Evolutionary conservation across 2,888 invertebrate genomes (phyloP).

Genomic region (Campopleginae sp.): DNA sequence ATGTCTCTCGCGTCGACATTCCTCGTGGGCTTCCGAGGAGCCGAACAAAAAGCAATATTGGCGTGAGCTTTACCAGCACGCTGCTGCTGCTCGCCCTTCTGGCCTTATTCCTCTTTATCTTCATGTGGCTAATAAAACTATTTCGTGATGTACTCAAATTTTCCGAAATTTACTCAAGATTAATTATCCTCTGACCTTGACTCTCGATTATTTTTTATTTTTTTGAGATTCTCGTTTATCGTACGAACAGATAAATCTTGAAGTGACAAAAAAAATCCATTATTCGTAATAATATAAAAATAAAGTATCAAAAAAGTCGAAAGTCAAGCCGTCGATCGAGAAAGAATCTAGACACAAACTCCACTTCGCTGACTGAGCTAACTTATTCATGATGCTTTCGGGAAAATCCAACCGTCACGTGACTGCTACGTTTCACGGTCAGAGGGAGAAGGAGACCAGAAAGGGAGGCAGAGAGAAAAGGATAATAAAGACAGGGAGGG

Average conservation of each 20-base stretch:
- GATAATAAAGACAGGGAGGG: neutral
- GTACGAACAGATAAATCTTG: neutral
- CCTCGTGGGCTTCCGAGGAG: constrained; percentile 16
- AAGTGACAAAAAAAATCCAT: too few species aligned
- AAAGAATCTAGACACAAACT: constrained; percentile 30
- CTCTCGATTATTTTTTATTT: neutral
- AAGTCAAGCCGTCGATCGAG: constrained; percentile 26
- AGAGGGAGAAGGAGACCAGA: constrained; percentile 13
- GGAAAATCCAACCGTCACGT: constrained; percentile 49
- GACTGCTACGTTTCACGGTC: constrained; percentile 61
- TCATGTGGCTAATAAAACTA: neutral
- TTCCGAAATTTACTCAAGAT: too few species aligned
- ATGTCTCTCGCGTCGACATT: constrained; percentile 51
- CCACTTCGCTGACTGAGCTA: constrained; percentile 32
- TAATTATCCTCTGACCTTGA: neutral
- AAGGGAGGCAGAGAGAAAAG: neutral
- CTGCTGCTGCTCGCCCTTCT: neutral
- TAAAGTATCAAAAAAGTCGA: neutral
- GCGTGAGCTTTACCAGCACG: neutral
- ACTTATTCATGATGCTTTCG: constrained; percentile 63
- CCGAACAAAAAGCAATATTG: constrained; percentile 63
- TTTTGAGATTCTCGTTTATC: constrained; percentile 7
- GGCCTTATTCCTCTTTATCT: neutral
- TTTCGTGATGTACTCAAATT: too few species aligned
- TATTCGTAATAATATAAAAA: neutral